These are phyloP conservation scores for Cataglyphis hispanica DNA, from an alignment of 1,140 invertebrate species.

Conservation along the genomic window DNA sequence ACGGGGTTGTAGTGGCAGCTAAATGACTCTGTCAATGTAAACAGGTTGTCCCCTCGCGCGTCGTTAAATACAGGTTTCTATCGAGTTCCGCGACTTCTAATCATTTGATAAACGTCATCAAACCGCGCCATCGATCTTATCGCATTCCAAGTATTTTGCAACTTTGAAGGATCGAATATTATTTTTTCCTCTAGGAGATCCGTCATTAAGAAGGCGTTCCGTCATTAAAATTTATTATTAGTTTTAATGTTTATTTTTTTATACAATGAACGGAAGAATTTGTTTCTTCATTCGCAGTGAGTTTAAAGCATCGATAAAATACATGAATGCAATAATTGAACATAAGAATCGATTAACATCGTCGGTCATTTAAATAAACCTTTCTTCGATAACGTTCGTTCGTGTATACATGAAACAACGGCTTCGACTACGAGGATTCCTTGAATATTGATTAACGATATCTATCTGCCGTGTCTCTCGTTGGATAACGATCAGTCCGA, in stretches of 20 bases:
- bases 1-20: conserved; percentile 28
- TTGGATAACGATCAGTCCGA: conserved; percentile 75
- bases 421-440: conserved; percentile 13
- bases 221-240: conserved; percentile 7
- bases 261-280: background rate
- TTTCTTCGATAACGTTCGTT: background rate
- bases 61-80: conserved; percentile 49
- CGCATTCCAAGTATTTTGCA: background rate
- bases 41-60: background rate
- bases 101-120: conserved; percentile 23
- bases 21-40: conserved; percentile 63
- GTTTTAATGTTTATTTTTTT: background rate
- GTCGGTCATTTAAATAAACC: background rate
- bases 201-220: background rate
- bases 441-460: conserved; percentile 74
- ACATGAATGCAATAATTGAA: too few species aligned
- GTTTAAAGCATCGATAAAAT: background rate
- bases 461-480: conserved; percentile 42
- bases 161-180: background rate
- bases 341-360: background rate
- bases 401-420: background rate
- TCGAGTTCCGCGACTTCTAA: conserved; percentile 41
- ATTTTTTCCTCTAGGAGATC: conserved; percentile 1
- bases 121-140: conserved; percentile 25
- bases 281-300: background rate